Evolutionary conservation across 2,113 vertebrate species (phyloP).

Genomic region (Rhabdomys dilectus): DNA sequence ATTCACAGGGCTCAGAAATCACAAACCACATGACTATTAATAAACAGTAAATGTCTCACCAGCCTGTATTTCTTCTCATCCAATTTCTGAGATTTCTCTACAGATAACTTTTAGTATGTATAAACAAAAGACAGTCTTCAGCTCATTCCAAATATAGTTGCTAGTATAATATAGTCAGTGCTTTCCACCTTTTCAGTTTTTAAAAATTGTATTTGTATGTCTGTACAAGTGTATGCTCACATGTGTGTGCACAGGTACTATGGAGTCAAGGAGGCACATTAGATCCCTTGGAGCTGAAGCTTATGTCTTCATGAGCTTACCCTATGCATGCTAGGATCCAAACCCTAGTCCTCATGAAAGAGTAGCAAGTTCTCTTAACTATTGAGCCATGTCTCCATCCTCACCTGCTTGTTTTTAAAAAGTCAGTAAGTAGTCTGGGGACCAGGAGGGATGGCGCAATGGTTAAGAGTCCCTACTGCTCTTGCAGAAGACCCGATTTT

Average conservation of each 20-base stretch:
- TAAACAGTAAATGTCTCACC: slow-evolving; percentile 8
- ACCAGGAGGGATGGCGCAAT: not conserved
- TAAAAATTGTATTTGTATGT: not conserved
- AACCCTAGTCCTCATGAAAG: not conserved
- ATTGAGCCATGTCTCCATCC: too few species aligned
- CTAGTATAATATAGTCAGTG: not conserved
- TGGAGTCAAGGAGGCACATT: not conserved
- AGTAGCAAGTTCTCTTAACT: not conserved
- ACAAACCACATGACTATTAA: not conserved
- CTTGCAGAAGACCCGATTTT: not conserved
- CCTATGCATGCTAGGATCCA: not conserved
- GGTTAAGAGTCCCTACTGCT: not conserved
- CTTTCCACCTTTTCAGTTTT: not conserved
- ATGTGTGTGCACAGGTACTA: not conserved
- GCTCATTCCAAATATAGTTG: not conserved
- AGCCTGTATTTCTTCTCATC: not conserved
- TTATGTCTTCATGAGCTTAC: not conserved
- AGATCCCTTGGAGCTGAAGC: not conserved
- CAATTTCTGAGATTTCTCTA: not conserved
- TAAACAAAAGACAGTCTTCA: slow-evolving; percentile 10
- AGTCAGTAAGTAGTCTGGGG: not conserved
- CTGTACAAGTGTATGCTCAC: not conserved
- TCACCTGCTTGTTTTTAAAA: not conserved
- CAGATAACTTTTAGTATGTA: slow-evolving; percentile 26
- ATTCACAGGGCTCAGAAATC: slow-evolving; percentile 24